Evolutionary conservation across 2,797 vertebrate genomes (phyloP).

Genomic region (Micropoecilia bifurca): DNA sequence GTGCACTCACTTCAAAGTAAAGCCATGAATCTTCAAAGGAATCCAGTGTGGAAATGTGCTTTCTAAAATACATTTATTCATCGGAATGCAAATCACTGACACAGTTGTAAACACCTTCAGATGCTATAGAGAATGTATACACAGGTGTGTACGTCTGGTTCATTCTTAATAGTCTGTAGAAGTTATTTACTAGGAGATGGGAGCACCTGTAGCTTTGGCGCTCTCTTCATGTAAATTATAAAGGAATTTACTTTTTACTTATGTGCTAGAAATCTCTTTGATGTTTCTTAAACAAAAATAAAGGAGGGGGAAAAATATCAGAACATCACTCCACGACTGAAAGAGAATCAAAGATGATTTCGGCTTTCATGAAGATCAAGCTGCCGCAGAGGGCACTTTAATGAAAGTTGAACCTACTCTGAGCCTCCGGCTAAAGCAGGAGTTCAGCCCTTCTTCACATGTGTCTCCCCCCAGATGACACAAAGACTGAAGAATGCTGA

Average conservation of each 20-base stretch:
- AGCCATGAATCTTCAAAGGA: constrained; percentile 53
- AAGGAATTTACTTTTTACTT: constrained; percentile 23
- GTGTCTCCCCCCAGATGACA: constrained; percentile 43
- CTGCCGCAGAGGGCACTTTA: constrained; percentile 37
- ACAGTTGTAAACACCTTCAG: constrained; percentile 23
- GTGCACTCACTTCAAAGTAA: constrained; percentile 48
- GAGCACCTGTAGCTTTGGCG: constrained; percentile 36
- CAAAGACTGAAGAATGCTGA: constrained; percentile 30
- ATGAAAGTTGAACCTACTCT: constrained; percentile 44
- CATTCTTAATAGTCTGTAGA: constrained; percentile 1
- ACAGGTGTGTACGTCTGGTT: constrained; percentile 23
- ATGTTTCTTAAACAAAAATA: constrained; percentile 57
- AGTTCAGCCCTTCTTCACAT: constrained; percentile 11
- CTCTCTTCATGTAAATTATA: constrained; percentile 20
- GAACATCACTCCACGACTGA: constrained; percentile 26
- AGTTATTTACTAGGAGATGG: not conserved
- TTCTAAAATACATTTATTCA: constrained; percentile 37
- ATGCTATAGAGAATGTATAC: constrained; percentile 10
- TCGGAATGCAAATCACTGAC: constrained; percentile 47
- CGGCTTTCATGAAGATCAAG: constrained; percentile 54
- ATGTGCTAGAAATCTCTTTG: constrained; percentile 37
- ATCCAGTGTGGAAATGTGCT: constrained; percentile 43
- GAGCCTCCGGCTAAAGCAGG: constrained; percentile 36
- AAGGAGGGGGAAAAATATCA: constrained; percentile 37
- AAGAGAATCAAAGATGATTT: constrained; percentile 57